Evolutionary conservation across 2,797 vertebrate species (phyloP).

Genomic region (Tenualosa thibaudeaui): DNA sequence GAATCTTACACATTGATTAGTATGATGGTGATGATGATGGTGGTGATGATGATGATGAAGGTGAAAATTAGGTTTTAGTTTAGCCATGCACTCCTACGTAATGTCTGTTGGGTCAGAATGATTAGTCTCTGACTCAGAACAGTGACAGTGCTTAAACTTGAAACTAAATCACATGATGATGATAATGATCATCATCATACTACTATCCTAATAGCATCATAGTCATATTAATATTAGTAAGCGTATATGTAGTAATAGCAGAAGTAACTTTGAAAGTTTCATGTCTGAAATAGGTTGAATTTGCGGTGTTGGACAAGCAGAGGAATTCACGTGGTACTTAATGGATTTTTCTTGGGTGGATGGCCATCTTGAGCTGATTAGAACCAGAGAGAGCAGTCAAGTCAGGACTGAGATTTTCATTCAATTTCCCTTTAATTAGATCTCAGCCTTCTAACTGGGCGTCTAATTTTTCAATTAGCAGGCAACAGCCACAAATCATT

Average conservation of each 20-base stretch:
- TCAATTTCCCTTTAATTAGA: constrained; percentile 96
- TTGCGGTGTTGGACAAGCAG: background rate
- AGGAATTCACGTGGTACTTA: background rate
- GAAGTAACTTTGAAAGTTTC: background rate
- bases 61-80: background rate
- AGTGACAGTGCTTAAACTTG: no score
- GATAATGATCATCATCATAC: no score
- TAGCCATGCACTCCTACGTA: no score
- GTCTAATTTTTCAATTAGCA: constrained; percentile 99
- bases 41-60: background rate
- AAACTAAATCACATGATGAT: background rate
- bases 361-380: constrained; percentile 65
- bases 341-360: constrained; percentile 16
- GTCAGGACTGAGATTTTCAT: constrained; percentile 84
- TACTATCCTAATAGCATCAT: no score
- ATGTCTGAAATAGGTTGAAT: background rate
- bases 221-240: background rate
- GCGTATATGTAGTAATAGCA: background rate
- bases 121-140: no score
- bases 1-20: no score
- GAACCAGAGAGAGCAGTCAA: constrained; percentile 59
- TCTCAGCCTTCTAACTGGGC: constrained; percentile 90
- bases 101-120: no score
- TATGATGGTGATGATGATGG: background rate
- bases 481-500: constrained; percentile 88